Evolutionary conservation across 2,888 invertebrate genomes (phyloP), one percentile per base, ranked within the genome.

Genomic region (Epistrophella euchroma): DNA sequence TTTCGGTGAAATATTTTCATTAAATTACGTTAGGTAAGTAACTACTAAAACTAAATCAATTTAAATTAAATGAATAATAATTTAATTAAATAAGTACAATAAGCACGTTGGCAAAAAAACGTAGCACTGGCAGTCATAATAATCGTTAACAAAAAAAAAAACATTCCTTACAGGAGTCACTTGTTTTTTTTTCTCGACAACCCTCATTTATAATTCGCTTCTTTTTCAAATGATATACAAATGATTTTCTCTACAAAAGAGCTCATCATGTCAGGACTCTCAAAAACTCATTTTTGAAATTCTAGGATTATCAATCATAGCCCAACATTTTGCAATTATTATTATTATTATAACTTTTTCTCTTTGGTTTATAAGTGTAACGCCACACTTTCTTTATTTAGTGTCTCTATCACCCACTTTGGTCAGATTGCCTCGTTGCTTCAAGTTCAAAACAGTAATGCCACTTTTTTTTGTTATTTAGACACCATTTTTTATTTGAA

Each of bases 291-390:
- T 83, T 83, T 52, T 73, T 72, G 55, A 47, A 52, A 75, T 45
- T 55, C 35, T 22, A 64, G 37, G 62, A 78, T 78, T 78, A 83
- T 78, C 56, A 78, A 79, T 84, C 74, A 74, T 62, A 71, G 56
- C 78, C 4, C 52, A 83, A 78, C 78, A 52, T 60, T 77, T 55
- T 62, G 35, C 68, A 58, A 55, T 83, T 73, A 60, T 73, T 77
- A 72, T 72, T 64, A 52, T 25, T 25, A 52, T 72, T 64, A 52
- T 25, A 15, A 52, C 5, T 35, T 52, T 17, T 43, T 66, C 56
- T 32, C 15, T 50, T 50, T 43, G 45, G 35, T 73, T 77, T 72
- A 32, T 35, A 83, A 78, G 47, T 28, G 60, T 40, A 62, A 22
- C 22, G 58, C 32, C 78, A 68, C 73, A 74, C 56, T 56, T 70